These are phyloP conservation scores for Mesodorylaimus sp. DNA, from an alignment of 2,888 invertebrate genomes.

Conservation along the genomic window DNA sequence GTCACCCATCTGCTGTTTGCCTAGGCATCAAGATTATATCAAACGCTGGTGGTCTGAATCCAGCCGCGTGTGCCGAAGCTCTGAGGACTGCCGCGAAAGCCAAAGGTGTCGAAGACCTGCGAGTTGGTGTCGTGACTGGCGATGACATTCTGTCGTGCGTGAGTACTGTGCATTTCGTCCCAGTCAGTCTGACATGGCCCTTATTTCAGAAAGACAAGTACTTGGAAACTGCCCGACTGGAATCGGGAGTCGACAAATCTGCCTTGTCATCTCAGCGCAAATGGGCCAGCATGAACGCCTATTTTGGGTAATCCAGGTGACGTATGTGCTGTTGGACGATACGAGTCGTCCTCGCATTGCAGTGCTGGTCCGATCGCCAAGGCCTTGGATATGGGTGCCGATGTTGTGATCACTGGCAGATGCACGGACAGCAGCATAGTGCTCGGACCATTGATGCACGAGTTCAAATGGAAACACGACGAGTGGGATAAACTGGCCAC, in stretches of 20 bases:
- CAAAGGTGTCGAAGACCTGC: constrained; percentile 23
- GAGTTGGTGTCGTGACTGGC: constrained; percentile 35
- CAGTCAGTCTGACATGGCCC: not conserved
- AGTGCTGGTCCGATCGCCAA: constrained; percentile 35
- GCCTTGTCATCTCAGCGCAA: not conserved
- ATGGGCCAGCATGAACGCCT: constrained; percentile 35
- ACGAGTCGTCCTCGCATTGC: constrained; percentile 7
- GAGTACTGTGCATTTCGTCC: constrained; percentile 21
- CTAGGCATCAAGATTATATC: constrained; percentile 36
- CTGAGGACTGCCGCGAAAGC: constrained; percentile 29
- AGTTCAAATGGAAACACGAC: constrained; percentile 34
- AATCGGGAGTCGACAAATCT: not conserved
- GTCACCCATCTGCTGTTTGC: not conserved
- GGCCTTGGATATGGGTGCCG: constrained; percentile 36
- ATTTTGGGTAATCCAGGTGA: constrained; percentile 32
- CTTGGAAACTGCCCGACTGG: not conserved
- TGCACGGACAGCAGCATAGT: constrained; percentile 38
- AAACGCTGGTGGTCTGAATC: constrained; percentile 40
- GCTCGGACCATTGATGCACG: constrained; percentile 35
- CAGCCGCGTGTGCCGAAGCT: constrained; percentile 34
- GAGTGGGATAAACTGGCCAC: constrained; percentile 34
- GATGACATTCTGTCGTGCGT: constrained; percentile 36
- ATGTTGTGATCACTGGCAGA: constrained; percentile 38
- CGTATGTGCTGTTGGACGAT: not conserved
- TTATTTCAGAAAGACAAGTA: too few relatives aligned